A percentile compares a stretch with the other conserved stretches of the same genome.
Evolutionary conservation across 30 jellyfish, hydroid and myxozoan species (phyloP).

Genomic region (Chrysaora quinquecirrha): DNA sequence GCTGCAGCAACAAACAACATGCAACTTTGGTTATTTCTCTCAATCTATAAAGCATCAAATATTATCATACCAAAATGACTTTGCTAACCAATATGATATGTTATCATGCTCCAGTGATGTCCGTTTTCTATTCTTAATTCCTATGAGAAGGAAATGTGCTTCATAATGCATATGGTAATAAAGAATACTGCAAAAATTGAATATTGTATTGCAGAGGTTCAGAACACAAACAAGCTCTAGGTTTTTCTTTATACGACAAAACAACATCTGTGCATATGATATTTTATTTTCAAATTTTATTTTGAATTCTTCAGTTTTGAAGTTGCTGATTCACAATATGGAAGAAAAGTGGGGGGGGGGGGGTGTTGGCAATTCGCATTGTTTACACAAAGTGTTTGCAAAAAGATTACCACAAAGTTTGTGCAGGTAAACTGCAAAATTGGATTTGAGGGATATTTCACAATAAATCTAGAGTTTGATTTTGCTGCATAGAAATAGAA

Average conservation of each 20-base stretch:
- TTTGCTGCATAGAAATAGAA: not conserved
- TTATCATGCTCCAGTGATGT: slow-evolving; percentile 10
- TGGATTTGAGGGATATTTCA: slow-evolving; percentile 3
- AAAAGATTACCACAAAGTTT: not conserved
- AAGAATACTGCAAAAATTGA: not conserved
- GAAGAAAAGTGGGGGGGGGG: not conserved
- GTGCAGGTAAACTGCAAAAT: not conserved
- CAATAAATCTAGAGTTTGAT: not conserved
- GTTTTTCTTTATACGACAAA: not conserved
- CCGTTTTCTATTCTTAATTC: not conserved
- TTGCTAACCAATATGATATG: slow-evolving; percentile 3
- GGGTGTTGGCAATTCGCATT: not conserved
- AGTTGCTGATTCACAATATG: not conserved
- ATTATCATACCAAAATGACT: not conserved
- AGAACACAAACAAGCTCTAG: not conserved
- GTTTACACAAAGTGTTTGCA: not conserved
- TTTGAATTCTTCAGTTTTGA: not conserved
- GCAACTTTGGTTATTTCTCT: not conserved
- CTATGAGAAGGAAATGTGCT: not conserved
- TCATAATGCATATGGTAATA: too few relatives aligned
- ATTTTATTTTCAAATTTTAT: not conserved
- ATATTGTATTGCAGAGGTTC: not conserved
- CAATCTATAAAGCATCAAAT: too few relatives aligned
- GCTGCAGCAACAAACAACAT: not conserved
- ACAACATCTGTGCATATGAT: not conserved